phyloP scores from a whole-genome alignment of 2,797 vertebrate species.

The Apogon talboti region DNA sequence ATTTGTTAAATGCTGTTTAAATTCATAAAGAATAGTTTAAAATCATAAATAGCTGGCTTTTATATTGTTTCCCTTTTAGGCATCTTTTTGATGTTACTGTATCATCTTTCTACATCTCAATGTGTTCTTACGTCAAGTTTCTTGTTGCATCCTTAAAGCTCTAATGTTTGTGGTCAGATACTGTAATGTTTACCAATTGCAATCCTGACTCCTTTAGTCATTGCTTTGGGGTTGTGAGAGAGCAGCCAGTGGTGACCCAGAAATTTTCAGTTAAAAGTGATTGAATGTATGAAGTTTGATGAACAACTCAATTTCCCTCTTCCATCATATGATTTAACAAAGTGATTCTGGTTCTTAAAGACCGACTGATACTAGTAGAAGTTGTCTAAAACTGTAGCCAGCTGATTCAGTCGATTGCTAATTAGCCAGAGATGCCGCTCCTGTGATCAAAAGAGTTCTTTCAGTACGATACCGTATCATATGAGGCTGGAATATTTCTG shows the following conservation, averaged over 20 bases:
- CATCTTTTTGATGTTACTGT: too few relatives aligned
- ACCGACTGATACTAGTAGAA: background rate
- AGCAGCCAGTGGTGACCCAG: background rate
- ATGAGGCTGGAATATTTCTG: background rate
- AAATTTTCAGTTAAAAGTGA: background rate
- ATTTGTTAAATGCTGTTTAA: too few relatives aligned
- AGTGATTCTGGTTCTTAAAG: background rate
- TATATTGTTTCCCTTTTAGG: too few relatives aligned
- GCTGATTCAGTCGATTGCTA: background rate
- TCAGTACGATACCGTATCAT: conserved; percentile 2
- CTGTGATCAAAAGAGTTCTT: conserved; percentile 9
- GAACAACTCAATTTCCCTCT: background rate
- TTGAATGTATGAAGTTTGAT: background rate
- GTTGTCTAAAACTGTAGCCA: background rate
- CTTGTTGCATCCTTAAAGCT: too few relatives aligned
- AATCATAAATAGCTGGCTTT: too few relatives aligned
- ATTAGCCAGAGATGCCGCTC: background rate
- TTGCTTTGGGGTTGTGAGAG: background rate
- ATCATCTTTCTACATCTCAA: too few relatives aligned
- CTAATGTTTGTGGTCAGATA: too few relatives aligned
- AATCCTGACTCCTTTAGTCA: too few relatives aligned
- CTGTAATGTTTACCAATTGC: too few relatives aligned
- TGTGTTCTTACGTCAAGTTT: too few relatives aligned
- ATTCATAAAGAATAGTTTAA: too few relatives aligned
- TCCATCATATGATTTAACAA: background rate